Conservation (phyloP, 2,797 vertebrate genomes). For the Epinephelus malabaricus region DNA sequence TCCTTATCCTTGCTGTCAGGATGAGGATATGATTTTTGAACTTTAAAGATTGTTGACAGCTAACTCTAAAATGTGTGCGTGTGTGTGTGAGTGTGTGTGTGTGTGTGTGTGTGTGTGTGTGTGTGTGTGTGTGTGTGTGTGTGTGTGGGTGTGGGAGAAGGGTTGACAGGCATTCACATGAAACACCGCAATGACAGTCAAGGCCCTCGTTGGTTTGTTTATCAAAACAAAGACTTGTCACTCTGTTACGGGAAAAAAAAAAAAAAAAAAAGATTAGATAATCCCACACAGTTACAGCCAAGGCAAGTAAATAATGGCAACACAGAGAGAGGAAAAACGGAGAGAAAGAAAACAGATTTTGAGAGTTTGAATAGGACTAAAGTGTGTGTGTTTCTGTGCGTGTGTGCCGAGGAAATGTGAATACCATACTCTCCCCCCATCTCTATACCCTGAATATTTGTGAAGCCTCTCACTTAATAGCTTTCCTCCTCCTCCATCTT, state of each 20-base stretch:
- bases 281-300: slow-evolving; percentile 55
- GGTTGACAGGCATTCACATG: slow-evolving; percentile 58
- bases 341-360: slow-evolving; percentile 48
- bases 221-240: slow-evolving; percentile 72
- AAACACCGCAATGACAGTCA: slow-evolving; percentile 63
- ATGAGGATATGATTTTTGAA: slow-evolving; percentile 56
- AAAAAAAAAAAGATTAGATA: slow-evolving; percentile 52
- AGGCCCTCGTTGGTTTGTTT: slow-evolving; percentile 66
- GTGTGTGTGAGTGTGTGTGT: neutral
- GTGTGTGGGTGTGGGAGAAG: slow-evolving; percentile 20
- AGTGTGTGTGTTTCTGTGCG: slow-evolving; percentile 12
- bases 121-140: slow-evolving; percentile 7
- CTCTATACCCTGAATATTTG: slow-evolving; percentile 49
- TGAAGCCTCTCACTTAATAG: slow-evolving; percentile 73
- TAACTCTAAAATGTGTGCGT: slow-evolving; percentile 7
- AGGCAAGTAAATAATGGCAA: slow-evolving; percentile 55
- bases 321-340: slow-evolving; percentile 19
- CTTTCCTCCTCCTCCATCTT: slow-evolving; percentile 75
- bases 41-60: slow-evolving; percentile 61
- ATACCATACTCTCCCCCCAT: slow-evolving; percentile 19
- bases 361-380: slow-evolving; percentile 42
- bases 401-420: slow-evolving; percentile 32
- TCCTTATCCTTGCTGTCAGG: slow-evolving; percentile 54
- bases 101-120: neutral
- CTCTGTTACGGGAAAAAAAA: slow-evolving; percentile 18